These are phyloP conservation scores for Mactromeris polynyma DNA, from an alignment of 2,888 invertebrate species.

Conservation along the genomic window DNA sequence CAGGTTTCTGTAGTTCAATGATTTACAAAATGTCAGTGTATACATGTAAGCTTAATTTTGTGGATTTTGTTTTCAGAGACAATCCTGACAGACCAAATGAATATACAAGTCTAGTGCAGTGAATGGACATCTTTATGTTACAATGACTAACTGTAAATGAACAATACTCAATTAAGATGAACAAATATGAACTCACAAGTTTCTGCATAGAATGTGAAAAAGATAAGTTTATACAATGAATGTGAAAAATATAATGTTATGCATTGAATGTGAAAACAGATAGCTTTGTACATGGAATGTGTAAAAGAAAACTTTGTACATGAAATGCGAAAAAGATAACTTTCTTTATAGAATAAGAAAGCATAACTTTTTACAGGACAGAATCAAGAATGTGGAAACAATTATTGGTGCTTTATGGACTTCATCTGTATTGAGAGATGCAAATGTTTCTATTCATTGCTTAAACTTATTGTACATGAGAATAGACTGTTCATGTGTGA, in stretches of 20 bases:
- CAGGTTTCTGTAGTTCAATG: too few relatives aligned
- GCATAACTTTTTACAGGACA: too few relatives aligned
- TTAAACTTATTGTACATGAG: too few relatives aligned
- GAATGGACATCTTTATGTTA: not conserved
- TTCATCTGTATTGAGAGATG: too few relatives aligned
- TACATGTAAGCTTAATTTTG: not conserved
- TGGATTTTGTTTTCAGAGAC: slow-evolving; percentile 28
- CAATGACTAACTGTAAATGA: not conserved
- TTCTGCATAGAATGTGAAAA: not conserved
- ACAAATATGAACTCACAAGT: not conserved
- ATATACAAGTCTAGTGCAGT: slow-evolving; percentile 43
- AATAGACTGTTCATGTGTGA: too few relatives aligned
- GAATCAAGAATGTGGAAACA: too few relatives aligned
- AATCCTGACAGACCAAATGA: slow-evolving; percentile 54
- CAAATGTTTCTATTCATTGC: too few relatives aligned
- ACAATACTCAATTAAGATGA: not conserved
- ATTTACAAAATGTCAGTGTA: not conserved
- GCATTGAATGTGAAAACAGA: not conserved
- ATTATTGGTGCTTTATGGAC: too few relatives aligned
- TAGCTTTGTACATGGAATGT: not conserved
- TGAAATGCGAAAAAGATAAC: too few relatives aligned
- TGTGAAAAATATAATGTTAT: not conserved
- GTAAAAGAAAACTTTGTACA: not conserved
- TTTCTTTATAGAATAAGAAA: too few relatives aligned
- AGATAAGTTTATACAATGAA: not conserved